Percentiles rank a stretch among this genome's conserved stretches.
Conservation (phyloP, 2,888 invertebrate species). For the Athalia circularis region DNA sequence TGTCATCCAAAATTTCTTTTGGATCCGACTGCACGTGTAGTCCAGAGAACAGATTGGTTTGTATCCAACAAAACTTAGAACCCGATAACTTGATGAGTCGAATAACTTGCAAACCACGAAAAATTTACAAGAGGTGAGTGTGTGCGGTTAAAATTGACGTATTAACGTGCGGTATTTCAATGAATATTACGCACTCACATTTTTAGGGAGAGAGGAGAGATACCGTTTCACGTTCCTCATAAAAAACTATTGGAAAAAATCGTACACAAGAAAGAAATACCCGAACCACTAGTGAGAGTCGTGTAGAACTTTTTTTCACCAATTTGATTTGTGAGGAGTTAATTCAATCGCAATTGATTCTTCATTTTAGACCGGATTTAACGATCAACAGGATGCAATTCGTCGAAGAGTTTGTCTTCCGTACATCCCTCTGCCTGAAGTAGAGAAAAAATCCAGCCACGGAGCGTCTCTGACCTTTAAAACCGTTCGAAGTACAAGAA, state of each 20-base stretch:
- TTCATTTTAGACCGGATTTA: constrained; percentile 76
- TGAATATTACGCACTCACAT: not conserved
- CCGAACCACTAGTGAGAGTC: constrained; percentile 78
- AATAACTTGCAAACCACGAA: constrained; percentile 26
- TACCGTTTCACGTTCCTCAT: constrained; percentile 80
- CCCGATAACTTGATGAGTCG: constrained; percentile 5
- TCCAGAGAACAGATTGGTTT: constrained; percentile 16
- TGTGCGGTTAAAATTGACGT: not conserved
- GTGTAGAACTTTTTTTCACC: not conserved
- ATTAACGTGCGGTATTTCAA: too few relatives aligned
- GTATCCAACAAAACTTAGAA: constrained; percentile 15
- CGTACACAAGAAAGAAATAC: constrained; percentile 76
- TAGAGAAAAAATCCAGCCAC: constrained; percentile 32
- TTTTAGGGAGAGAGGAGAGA: constrained; percentile 62
- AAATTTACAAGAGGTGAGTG: constrained; percentile 26
- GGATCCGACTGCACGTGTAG: constrained; percentile 3
- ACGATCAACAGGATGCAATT: constrained; percentile 75
- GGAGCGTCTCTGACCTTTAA: not conserved
- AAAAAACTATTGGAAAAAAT: constrained; percentile 79
- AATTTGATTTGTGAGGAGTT: not conserved
- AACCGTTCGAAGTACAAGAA: constrained; percentile 16
- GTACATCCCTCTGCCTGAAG: constrained; percentile 42
- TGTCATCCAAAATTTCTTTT: not conserved
- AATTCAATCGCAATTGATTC: not conserved
- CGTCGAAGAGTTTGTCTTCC: constrained; percentile 68